A percentile compares a stretch with the other conserved stretches of the same genome.
These are phyloP conservation scores for Staurois parvus DNA, from an alignment of 2,797 vertebrate genomes.

Conservation along the genomic window DNA sequence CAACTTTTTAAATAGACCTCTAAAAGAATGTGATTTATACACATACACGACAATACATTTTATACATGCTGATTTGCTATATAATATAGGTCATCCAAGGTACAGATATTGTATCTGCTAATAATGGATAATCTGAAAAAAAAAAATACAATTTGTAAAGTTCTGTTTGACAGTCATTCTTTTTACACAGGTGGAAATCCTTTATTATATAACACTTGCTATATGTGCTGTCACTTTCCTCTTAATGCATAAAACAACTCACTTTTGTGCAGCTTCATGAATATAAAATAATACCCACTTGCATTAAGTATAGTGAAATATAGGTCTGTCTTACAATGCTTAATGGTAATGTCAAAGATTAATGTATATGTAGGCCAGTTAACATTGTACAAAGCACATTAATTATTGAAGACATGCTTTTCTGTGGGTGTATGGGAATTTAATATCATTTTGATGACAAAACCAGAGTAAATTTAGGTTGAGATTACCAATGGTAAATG, in stretches of 20 bases:
- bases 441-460: constrained; percentile 56
- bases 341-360: constrained; percentile 60
- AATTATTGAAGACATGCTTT: constrained; percentile 54
- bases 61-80: no score
- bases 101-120: neutral
- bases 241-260: constrained; percentile 3
- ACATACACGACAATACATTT: no score
- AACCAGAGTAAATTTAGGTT: constrained; percentile 46
- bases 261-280: constrained; percentile 29
- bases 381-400: constrained; percentile 60
- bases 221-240: neutral
- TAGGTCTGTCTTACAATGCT: constrained; percentile 30
- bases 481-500: constrained; percentile 52
- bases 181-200: neutral
- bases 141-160: neutral
- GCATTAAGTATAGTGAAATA: constrained; percentile 14
- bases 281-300: constrained; percentile 45
- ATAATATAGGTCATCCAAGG: no score
- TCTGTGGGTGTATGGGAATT: constrained; percentile 46
- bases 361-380: constrained; percentile 55
- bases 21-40: no score
- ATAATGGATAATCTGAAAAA: neutral
- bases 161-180: neutral
- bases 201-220: neutral
- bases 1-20: no score